Conservation (phyloP, 2,797 vertebrate species). For the Ataeniobius toweri region DNA sequence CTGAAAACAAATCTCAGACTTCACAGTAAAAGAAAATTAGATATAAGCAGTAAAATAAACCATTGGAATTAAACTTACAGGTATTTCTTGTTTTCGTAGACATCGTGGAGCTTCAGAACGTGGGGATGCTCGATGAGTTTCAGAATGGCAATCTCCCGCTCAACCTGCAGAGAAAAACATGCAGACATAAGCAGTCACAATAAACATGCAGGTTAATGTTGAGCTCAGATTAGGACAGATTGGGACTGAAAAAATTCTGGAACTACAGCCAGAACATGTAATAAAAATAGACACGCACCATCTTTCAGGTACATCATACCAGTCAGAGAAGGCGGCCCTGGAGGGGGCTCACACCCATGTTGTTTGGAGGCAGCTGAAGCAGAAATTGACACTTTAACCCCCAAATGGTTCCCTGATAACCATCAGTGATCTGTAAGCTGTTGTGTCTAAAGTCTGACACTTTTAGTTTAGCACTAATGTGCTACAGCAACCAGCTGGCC, state of each 20-base stretch:
- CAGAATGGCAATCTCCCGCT: constrained; percentile 95
- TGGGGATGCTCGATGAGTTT: constrained; percentile 96
- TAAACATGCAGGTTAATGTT: neutral
- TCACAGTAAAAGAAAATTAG: neutral
- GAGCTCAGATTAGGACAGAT: neutral
- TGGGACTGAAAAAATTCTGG: neutral
- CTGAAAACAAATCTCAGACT: neutral
- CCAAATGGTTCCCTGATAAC: neutral
- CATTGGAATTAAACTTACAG: constrained; percentile 81
- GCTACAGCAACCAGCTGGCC: neutral
- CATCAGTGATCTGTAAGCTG: neutral
- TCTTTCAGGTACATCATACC: neutral
- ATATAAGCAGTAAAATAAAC: neutral
- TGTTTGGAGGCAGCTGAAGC: neutral
- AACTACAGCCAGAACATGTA: neutral
- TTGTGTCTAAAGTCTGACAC: neutral
- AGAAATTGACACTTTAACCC: constrained; percentile 15
- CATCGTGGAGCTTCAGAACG: constrained; percentile 94
- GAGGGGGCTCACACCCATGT: neutral
- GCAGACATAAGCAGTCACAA: neutral
- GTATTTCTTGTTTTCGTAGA: constrained; percentile 98
- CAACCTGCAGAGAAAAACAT: constrained; percentile 82
- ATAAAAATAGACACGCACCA: constrained; percentile 8
- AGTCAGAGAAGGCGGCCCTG: constrained; percentile 6
- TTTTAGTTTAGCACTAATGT: constrained; percentile 8